phyloP scores from a whole-genome alignment of 2,113 vertebrate species.

The Psammodynastes pulverulentus region DNA sequence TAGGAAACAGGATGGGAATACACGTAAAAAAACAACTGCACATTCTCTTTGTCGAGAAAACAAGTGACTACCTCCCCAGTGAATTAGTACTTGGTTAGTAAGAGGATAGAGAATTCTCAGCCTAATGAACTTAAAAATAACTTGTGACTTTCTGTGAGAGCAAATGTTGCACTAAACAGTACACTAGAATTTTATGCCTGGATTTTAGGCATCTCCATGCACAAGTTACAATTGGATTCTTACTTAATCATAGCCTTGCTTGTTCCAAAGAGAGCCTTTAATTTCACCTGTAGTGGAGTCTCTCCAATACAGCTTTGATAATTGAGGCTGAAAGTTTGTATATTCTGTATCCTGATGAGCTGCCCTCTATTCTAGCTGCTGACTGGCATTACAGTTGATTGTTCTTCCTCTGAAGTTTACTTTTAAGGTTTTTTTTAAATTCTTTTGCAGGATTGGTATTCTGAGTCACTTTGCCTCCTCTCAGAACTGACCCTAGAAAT shows the following conservation, averaged over 20 bases:
- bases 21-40: background rate
- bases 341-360: background rate
- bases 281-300: background rate
- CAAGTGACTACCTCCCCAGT: background rate
- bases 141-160: background rate
- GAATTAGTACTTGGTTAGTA: background rate
- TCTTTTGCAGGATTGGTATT: background rate
- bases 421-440: background rate
- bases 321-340: background rate
- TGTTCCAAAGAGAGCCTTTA: background rate
- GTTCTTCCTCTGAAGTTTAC: background rate
- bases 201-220: background rate
- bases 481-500: background rate
- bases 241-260: background rate
- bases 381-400: background rate
- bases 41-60: background rate
- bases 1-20: background rate
- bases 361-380: background rate
- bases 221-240: background rate
- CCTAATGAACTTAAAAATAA: background rate
- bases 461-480: background rate
- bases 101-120: background rate
- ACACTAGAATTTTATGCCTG: background rate
- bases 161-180: background rate
- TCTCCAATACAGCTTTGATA: background rate